These are phyloP conservation scores for Zaprionus camerounensis DNA, from an alignment of 1,140 invertebrate genomes.

Conservation along the genomic window DNA sequence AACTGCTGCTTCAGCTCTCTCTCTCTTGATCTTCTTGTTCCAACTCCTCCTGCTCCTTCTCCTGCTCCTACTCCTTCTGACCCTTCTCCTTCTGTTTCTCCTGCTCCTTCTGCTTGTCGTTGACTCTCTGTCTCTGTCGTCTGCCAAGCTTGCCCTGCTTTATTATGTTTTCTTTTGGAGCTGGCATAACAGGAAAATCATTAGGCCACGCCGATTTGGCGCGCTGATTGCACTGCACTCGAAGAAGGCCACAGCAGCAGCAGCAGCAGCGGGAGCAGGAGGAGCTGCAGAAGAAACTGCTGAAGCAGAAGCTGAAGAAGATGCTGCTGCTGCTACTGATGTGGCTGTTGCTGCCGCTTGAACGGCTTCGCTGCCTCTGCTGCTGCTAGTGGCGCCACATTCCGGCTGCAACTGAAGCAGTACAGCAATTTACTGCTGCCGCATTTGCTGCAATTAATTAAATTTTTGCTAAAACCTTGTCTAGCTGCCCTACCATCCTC, in stretches of 20 bases:
- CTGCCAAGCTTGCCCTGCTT: slow-evolving; percentile 47
- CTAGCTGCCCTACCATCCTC: slow-evolving; percentile 26
- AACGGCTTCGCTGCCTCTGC: neutral
- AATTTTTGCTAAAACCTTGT: slow-evolving; percentile 59
- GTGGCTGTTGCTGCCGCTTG: slow-evolving; percentile 11
- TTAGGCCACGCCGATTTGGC: slow-evolving; percentile 78
- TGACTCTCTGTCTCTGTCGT: slow-evolving; percentile 15
- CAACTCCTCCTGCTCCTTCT: neutral
- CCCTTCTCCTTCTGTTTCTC: neutral
- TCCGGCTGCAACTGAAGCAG: slow-evolving; percentile 32
- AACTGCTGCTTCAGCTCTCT: neutral
- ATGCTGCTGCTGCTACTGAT: neutral
- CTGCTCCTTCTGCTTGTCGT: slow-evolving; percentile 5
- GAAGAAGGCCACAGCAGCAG: slow-evolving; percentile 13
- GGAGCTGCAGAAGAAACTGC: neutral
- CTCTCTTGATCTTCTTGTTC: neutral
- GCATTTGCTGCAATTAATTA: slow-evolving; percentile 75
- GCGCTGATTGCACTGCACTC: slow-evolving; percentile 65
- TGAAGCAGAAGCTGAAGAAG: neutral
- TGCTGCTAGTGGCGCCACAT: slow-evolving; percentile 23
- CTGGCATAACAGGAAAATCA: slow-evolving; percentile 79
- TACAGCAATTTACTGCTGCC: slow-evolving; percentile 56
- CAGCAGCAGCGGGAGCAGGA: neutral
- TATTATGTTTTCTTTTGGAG: slow-evolving; percentile 75
- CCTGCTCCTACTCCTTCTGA: slow-evolving; percentile 1